Base-by-base conservation (phyloP, 1,140 invertebrate genomes). In the Drosophila ercepeae region DNA sequence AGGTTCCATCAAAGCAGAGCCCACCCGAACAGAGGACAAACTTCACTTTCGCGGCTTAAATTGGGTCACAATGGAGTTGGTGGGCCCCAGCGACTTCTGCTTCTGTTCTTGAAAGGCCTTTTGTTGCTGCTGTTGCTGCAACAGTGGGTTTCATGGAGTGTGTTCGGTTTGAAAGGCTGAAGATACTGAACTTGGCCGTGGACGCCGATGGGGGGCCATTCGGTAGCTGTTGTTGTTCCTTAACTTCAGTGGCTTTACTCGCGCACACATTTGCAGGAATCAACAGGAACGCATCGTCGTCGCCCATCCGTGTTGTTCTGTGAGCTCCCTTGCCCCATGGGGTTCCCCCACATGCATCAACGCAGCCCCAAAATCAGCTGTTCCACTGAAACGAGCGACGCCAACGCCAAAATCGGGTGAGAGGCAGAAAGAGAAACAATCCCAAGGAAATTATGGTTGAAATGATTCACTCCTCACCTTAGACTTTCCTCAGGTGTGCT, bases 131-230 rank as follows among this genome's bases (percentile, higher is more conserved):
- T 55, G 16, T 29, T 1, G 16, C 41, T 48, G 21, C 36, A 18
- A 39, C 70, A 86, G 81, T 81, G 76, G 81, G 73, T 59, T 44
- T 25, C 69, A 60, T 74, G 82, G 78, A 81, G 70, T 86, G 82
- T 81, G 63, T 41, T 41, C 39, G 39, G 39, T 41, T 41, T 14
- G 39, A 42, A 16, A 42, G 14, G 16, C 84, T 86, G 51, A 86
- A 88, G 82, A 86, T 88, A 88, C 82, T 88, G 82, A 86, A 86
- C 82, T 86, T 86, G 82, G 82, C 82, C 82, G 86, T 86, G 75
- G 68, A 64, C 68, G 21, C 27, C 21, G 21, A 77, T 59, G 65
- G 68, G 41, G 59, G 54, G 23, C 45, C 55, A 45, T 48, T 39
- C 60, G 29, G 23, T 48, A 18, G 14, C 18, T 51, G 46, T 16